Evolutionary conservation across 2,888 invertebrate genomes (phyloP).

Genomic region (Parasteatoda lunata): DNA sequence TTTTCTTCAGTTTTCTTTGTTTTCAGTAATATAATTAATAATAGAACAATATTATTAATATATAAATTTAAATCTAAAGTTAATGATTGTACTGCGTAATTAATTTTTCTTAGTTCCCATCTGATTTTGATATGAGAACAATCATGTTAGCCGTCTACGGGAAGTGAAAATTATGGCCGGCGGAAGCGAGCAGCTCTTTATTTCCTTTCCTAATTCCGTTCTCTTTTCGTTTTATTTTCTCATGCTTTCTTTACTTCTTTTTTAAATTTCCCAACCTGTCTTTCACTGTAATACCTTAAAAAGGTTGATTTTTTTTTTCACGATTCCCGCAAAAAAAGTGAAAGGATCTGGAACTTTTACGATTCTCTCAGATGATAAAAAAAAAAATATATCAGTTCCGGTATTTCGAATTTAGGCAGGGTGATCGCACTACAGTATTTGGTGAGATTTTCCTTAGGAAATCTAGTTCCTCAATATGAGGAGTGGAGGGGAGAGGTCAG

Average conservation of each 20-base stretch:
- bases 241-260: slow-evolving; percentile 8
- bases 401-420: not conserved
- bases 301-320: not conserved
- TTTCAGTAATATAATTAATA: too few relatives aligned
- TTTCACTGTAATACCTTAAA: not conserved
- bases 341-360: not conserved
- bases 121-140: too few relatives aligned
- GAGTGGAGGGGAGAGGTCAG: too few relatives aligned
- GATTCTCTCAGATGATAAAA: not conserved
- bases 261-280: not conserved
- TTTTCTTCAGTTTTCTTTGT: too few relatives aligned
- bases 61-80: too few relatives aligned
- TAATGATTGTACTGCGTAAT: too few relatives aligned
- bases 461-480: too few relatives aligned
- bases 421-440: too few relatives aligned
- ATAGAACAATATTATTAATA: too few relatives aligned
- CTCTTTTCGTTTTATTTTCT: not conserved
- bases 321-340: not conserved
- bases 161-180: slow-evolving; percentile 43
- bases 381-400: slow-evolving; percentile 17
- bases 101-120: too few relatives aligned
- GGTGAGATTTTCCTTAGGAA: too few relatives aligned
- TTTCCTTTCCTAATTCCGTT: slow-evolving; percentile 13
- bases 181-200: slow-evolving; percentile 32
- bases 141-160: slow-evolving; percentile 8